Conservation (phyloP, 2,797 vertebrate species). For the Lacerta viridis region DNA sequence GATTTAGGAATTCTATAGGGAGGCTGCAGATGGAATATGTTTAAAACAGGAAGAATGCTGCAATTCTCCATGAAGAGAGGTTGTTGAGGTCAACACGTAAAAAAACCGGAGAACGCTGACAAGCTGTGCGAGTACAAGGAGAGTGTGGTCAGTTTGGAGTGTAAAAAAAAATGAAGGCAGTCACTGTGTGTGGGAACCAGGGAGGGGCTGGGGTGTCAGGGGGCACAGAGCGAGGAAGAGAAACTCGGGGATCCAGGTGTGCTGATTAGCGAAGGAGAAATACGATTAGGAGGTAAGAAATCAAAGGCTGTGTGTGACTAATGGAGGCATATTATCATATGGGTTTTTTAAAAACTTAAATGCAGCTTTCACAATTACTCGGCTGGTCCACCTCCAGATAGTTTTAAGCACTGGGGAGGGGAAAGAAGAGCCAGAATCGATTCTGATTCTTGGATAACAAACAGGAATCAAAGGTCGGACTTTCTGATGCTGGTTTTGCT, state of each 20-base stretch:
- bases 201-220: neutral
- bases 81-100: constrained; percentile 44
- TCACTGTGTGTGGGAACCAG: neutral
- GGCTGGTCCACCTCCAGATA: neutral
- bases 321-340: constrained; percentile 31
- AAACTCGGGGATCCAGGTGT: constrained; percentile 22
- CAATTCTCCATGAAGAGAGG: constrained; percentile 33
- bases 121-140: constrained; percentile 34
- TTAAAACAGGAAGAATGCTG: constrained; percentile 50
- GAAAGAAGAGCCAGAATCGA: neutral
- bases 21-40: constrained; percentile 58
- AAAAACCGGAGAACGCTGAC: constrained; percentile 44
- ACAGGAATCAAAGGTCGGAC: neutral
- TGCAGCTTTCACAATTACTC: neutral
- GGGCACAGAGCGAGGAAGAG: constrained; percentile 6
- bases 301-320: constrained; percentile 32
- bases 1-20: constrained; percentile 70
- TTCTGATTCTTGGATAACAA: constrained; percentile 8
- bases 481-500: neutral
- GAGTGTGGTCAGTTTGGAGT: constrained; percentile 18
- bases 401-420: neutral
- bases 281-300: constrained; percentile 7
- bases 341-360: neutral
- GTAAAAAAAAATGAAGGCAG: constrained; percentile 22
- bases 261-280: constrained; percentile 22